Percentiles rank a stretch among this genome's conserved stretches.
Conservation (phyloP, 2,888 invertebrate species). For the Phortica magna region DNA sequence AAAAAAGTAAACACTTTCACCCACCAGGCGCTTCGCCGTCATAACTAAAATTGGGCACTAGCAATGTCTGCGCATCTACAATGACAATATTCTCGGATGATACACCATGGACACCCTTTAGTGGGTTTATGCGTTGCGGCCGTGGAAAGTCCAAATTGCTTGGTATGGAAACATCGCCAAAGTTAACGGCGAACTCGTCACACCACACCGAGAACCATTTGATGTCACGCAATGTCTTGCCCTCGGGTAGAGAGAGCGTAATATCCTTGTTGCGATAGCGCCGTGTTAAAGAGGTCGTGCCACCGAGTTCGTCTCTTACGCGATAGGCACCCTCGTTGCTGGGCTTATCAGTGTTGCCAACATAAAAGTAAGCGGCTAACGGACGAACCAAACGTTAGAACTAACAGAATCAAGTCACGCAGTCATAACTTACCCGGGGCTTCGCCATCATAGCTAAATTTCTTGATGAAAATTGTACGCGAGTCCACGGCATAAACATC, state of each 20-base stretch:
- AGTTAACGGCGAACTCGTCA: slow-evolving; percentile 93
- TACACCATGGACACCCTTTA: slow-evolving; percentile 90
- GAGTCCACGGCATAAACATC: slow-evolving; percentile 93
- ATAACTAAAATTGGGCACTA: slow-evolving; percentile 93
- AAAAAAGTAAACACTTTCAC: slow-evolving; percentile 41
- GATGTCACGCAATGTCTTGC: slow-evolving; percentile 88
- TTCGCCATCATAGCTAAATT: slow-evolving; percentile 94
- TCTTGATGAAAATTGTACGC: slow-evolving; percentile 90
- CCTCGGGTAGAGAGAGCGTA: slow-evolving; percentile 91
- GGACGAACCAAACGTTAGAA: background rate
- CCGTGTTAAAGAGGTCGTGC: slow-evolving; percentile 84
- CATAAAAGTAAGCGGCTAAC: slow-evolving; percentile 93
- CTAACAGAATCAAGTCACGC: background rate
- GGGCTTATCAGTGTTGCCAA: slow-evolving; percentile 85
- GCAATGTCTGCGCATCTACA: slow-evolving; percentile 94
- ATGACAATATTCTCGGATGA: slow-evolving; percentile 91
- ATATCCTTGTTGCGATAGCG: slow-evolving; percentile 90
- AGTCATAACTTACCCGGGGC: slow-evolving; percentile 84
- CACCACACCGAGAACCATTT: slow-evolving; percentile 96
- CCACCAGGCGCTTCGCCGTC: slow-evolving; percentile 95
- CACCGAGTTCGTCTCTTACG: slow-evolving; percentile 90
- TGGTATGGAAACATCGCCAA: slow-evolving; percentile 91
- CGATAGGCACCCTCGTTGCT: slow-evolving; percentile 84
- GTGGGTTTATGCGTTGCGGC: slow-evolving; percentile 87
- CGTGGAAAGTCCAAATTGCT: slow-evolving; percentile 88